A percentile compares a stretch with the other conserved stretches of the same genome.
These are phyloP conservation scores for Agrochola lota DNA, from an alignment of 2,888 invertebrate species.

Conservation along the genomic window DNA sequence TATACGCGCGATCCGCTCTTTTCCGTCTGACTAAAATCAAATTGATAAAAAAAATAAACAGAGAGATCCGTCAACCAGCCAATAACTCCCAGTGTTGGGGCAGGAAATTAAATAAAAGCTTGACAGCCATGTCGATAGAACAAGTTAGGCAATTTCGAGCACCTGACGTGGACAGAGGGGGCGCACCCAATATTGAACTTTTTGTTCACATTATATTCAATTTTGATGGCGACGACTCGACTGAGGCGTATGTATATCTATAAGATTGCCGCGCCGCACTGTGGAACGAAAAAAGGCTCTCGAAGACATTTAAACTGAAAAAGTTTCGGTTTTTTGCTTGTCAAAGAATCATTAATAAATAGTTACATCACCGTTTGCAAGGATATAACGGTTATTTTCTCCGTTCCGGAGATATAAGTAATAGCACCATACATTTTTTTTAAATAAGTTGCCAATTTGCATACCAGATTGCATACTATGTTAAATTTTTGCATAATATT, in stretches of 20 bases:
- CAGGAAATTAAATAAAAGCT: constrained; percentile 65
- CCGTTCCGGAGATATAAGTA: too few relatives aligned
- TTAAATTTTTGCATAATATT: too few relatives aligned
- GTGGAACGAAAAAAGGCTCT: too few relatives aligned
- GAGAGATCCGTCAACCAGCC: constrained; percentile 47
- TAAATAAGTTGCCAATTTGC: too few relatives aligned
- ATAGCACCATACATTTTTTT: too few relatives aligned
- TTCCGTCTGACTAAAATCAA: constrained; percentile 13
- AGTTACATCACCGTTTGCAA: too few relatives aligned
- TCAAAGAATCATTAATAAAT: too few relatives aligned
- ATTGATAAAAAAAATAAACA: constrained; percentile 36
- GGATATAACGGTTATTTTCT: too few relatives aligned
- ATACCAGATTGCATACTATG: too few relatives aligned
- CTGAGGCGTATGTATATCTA: background rate
- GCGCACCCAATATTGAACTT: constrained; percentile 48
- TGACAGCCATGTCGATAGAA: constrained; percentile 53
- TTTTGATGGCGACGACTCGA: constrained; percentile 34
- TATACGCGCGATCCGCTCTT: background rate
- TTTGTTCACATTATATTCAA: constrained; percentile 52
- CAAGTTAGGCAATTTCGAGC: constrained; percentile 62
- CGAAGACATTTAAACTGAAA: too few relatives aligned
- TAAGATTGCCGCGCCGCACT: background rate
- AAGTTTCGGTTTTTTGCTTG: too few relatives aligned
- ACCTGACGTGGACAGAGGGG: constrained; percentile 49
- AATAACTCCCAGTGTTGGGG: constrained; percentile 33